These are phyloP conservation scores for Gallinago stenura DNA, from an alignment of 2,797 vertebrate genomes.

Conservation along the genomic window DNA sequence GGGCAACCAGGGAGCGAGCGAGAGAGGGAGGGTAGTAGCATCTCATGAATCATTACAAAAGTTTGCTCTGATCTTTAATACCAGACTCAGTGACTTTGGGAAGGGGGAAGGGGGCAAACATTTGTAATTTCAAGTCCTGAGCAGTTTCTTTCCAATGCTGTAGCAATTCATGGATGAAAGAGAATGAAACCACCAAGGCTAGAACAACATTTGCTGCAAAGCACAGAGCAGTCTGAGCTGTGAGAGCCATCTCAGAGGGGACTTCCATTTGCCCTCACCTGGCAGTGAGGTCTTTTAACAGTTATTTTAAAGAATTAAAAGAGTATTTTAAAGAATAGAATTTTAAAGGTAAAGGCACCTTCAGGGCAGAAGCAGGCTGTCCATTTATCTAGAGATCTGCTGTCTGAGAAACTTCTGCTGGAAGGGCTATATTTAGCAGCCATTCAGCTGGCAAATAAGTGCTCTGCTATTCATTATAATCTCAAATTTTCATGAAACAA, in stretches of 20 bases:
- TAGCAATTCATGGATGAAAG: background rate
- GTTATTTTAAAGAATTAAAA: background rate
- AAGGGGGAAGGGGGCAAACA: background rate
- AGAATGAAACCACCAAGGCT: background rate
- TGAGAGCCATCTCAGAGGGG: background rate
- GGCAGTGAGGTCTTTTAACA: background rate
- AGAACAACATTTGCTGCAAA: background rate
- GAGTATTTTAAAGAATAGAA: background rate
- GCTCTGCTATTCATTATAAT: background rate
- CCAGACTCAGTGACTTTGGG: background rate
- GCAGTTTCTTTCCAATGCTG: background rate
- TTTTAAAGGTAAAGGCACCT: slow-evolving; percentile 35
- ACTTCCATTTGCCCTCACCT: background rate
- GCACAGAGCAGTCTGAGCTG: background rate
- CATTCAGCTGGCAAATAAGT: background rate
- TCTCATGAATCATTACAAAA: slow-evolving; percentile 37
- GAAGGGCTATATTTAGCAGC: slow-evolving; percentile 31
- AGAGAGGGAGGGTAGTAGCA: background rate
- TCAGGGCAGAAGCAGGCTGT: background rate
- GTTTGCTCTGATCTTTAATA: slow-evolving; percentile 55
- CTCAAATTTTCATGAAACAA: slow-evolving; percentile 18
- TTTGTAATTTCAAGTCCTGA: background rate
- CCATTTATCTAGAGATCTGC: background rate
- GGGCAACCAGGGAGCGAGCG: background rate
- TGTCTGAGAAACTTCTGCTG: background rate